Base-by-base conservation (phyloP, 2,888 invertebrate species). In the Amaurobius ferox region DNA sequence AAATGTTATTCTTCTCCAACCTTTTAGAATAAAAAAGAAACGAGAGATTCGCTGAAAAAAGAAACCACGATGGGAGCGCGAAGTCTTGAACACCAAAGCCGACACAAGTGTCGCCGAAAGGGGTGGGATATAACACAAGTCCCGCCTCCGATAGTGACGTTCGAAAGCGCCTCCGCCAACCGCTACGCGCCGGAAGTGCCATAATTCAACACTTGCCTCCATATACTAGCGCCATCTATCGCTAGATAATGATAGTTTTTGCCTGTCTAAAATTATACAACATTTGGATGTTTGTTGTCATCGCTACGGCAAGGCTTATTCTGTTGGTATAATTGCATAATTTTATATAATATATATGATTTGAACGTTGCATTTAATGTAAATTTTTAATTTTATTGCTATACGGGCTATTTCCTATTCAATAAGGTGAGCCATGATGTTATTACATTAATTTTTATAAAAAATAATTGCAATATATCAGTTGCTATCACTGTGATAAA, bases 71-170 rank as follows among this genome's bases (percentile, higher is more conserved):
- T 35, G 7, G 88, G 88, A 81, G 85, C 88, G 88, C 76, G 64
- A 80, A 83, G 76, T 77, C 76, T 55, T 70, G 76, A 71, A 88
- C 89, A 88, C 88, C 88, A 89, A 88, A 89, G 90, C 86, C 89
- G 90, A 89, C 89, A 89, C 89, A 88, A 89, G 88, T 89, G 89
- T 89, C 89, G 88, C 88, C 89, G 88, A 88, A 89, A 89, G 90
- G 89, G 89, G 90, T 89, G 89, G 89, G 89, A 89, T 90, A 71
- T 83, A 77, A 32, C 81, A 44, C 88, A 72, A 81, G 88, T 86
- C 88, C 88, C 88, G 88, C 88, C 88, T 88, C 80, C 62, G 70
- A 71, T 73, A 73, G 83, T 83, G 87, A 83, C 87, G 79, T 74
- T 68, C 13, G 44, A 26, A 67, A 48, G 79, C 83, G 74, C 87